phyloP scores from a whole-genome alignment of 1,140 invertebrate genomes.

The Hycleus phaleratus region DNA sequence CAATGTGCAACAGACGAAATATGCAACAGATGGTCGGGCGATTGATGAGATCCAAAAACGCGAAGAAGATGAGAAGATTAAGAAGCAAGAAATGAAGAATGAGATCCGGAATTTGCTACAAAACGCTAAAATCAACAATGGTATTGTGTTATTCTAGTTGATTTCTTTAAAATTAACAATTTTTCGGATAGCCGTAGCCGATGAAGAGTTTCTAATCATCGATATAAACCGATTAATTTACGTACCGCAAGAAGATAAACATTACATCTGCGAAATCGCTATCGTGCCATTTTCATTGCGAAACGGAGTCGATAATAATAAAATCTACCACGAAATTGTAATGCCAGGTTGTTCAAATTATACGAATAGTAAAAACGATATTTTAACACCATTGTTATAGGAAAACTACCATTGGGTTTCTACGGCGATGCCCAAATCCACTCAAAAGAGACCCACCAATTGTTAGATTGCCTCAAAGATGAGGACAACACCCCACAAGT shows the following conservation, averaged over 20 bases:
- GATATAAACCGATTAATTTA: neutral
- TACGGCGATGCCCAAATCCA: slow-evolving; percentile 42
- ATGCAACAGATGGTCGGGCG: slow-evolving; percentile 20
- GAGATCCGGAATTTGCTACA: slow-evolving; percentile 16
- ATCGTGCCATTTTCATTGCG: slow-evolving; percentile 44
- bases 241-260: slow-evolving; percentile 27
- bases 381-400: slow-evolving; percentile 21
- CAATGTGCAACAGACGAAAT: slow-evolving; percentile 3
- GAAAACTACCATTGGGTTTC: slow-evolving; percentile 46
- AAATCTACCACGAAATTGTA: slow-evolving; percentile 45
- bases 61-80: neutral
- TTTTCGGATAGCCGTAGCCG: neutral
- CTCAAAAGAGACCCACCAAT: slow-evolving; percentile 44
- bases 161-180: neutral
- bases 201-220: neutral
- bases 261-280: slow-evolving; percentile 38
- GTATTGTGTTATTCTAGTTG: neutral
- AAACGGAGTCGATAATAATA: slow-evolving; percentile 43
- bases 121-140: neutral
- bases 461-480: slow-evolving; percentile 34
- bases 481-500: slow-evolving; percentile 33
- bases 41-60: slow-evolving; percentile 14
- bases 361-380: no score
- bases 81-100: slow-evolving; percentile 15
- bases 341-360: slow-evolving; percentile 38